Evolutionary conservation across 2,797 vertebrate species (phyloP).

Genomic region (Melanotaenia maccullochi): DNA sequence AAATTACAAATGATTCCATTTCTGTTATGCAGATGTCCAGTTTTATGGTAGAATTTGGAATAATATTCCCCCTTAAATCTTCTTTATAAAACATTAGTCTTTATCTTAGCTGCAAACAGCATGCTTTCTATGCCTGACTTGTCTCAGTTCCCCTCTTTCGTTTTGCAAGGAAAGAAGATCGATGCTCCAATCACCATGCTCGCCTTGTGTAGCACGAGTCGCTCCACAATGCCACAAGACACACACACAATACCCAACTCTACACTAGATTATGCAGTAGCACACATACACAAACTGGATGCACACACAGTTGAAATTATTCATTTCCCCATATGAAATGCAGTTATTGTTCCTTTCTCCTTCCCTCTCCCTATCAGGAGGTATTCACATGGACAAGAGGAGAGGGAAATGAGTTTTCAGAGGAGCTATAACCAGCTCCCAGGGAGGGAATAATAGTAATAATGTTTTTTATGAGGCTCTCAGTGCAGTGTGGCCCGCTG

Average conservation of each 20-base stretch:
- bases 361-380: conserved; percentile 66
- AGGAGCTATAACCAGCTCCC: conserved; percentile 56
- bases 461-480: conserved; percentile 62
- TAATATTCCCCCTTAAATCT: not conserved
- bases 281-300: conserved; percentile 28
- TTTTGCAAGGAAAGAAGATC: conserved; percentile 58
- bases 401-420: conserved; percentile 75
- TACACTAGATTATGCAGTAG: conserved; percentile 18
- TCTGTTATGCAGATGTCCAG: not conserved
- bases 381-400: conserved; percentile 71
- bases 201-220: conserved; percentile 63
- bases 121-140: conserved; percentile 20
- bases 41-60: not conserved
- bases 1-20: not conserved
- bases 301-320: conserved; percentile 59
- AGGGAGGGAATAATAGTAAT: conserved; percentile 65
- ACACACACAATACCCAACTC: conserved; percentile 14
- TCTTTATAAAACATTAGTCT: conserved; percentile 1
- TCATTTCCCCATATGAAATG: conserved; percentile 73
- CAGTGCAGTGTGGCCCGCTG: conserved; percentile 40
- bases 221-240: conserved; percentile 35
- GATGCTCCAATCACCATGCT: conserved; percentile 62
- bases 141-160: conserved; percentile 27
- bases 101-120: conserved; percentile 2
- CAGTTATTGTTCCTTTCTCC: conserved; percentile 74